Evolutionary conservation across 2,797 vertebrate species (phyloP), one percentile per base, ranked within the genome.

Genomic region (Meda fulgida): DNA sequence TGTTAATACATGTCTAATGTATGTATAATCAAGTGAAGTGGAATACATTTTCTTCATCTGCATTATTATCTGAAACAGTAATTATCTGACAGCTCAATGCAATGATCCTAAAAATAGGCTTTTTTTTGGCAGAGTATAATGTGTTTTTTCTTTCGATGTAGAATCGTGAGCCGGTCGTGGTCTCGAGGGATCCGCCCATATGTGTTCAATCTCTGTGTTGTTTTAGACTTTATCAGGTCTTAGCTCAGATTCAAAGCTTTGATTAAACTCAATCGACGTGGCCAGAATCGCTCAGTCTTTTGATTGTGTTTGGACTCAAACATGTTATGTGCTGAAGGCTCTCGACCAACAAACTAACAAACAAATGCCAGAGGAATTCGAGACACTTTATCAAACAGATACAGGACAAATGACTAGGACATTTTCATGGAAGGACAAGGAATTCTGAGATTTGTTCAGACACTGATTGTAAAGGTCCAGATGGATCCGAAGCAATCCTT

Each of bases 281-380:
- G 82, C 63, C 73, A 78, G 46, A 34, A 34, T n/a, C 7, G 10
- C 43, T 63, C n/a, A 21, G 9, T 36, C 23, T 38, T 78, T 51
- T 19, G 48, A 34, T 60, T 34, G 16, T 38, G 9, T 78, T 71
- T 79, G 43, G 16, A 67, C 83, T 51, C 29, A 51, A 36, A 85
- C 70, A 16, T 78, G 60, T 34, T 40, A 21, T 77, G 73, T 18
- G 73, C 46, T 70, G 16, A 34, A 76, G 71, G 14, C 19, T 66
- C 4, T 19, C 58, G 4, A 53, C 81, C 51, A 34, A 38, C 73
- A 78, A 43, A 43, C 70, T 85, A 70, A 38, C 76, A 70, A 40
- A 55, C 70, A 87, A 53, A 66, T 21, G 58, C 16, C 83, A 78
- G 46, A 78, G 38, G 63, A 78, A 6, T 14, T 13, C 10, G n/a